phyloP scores from a whole-genome alignment of 2,797 vertebrate genomes.

The Falco berigora region DNA sequence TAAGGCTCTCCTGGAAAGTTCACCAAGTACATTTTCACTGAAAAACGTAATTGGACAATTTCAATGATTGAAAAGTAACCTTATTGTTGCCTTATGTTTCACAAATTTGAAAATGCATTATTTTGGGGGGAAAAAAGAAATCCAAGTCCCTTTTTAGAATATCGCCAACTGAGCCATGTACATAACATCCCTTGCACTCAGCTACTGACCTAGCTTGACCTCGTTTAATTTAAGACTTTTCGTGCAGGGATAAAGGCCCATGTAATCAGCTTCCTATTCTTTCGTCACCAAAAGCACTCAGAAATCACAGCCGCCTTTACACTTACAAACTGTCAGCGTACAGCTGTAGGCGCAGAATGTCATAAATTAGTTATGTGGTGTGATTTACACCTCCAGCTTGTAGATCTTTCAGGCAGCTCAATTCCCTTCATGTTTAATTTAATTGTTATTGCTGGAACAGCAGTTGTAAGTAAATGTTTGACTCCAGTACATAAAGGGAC shows the following conservation, averaged over 20 bases:
- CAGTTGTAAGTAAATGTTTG: slow-evolving; percentile 53
- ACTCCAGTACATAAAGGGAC: neutral
- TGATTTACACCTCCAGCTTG: slow-evolving; percentile 12
- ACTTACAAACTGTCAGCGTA: neutral
- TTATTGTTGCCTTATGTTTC: neutral
- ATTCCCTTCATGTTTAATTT: slow-evolving; percentile 37
- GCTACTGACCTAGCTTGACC: neutral
- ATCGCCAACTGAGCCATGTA: neutral
- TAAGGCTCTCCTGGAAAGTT: neutral
- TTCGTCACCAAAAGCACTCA: neutral
- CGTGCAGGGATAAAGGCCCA: neutral
- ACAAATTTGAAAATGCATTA: neutral
- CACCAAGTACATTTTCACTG: neutral
- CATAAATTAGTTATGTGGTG: slow-evolving; percentile 1
- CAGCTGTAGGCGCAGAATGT: neutral
- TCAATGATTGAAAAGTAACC: neutral
- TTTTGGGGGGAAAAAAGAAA: neutral
- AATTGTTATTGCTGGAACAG: slow-evolving; percentile 42
- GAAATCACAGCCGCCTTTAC: neutral
- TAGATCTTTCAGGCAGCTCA: neutral
- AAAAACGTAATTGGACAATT: neutral
- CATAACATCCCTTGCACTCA: neutral
- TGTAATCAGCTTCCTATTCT: neutral
- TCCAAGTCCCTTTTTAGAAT: neutral
- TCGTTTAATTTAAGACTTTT: neutral